Evolutionary conservation across 2,113 vertebrate species (phyloP).

Genomic region (Xenopus laevis): DNA sequence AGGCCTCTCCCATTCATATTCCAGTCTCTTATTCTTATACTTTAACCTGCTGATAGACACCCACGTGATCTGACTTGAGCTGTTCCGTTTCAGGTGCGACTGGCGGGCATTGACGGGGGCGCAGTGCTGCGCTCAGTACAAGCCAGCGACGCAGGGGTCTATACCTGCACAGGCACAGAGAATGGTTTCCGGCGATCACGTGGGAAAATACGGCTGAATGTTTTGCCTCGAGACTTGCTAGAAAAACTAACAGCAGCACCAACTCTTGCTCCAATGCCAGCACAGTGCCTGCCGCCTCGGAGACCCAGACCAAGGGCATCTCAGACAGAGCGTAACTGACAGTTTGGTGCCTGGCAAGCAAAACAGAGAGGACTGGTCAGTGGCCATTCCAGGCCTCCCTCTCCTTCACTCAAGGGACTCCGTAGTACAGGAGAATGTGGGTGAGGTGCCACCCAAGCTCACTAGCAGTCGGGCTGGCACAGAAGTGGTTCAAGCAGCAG

Average conservation of each 20-base stretch:
- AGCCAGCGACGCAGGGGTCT: conserved; percentile 67
- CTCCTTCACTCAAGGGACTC: conserved; percentile 2
- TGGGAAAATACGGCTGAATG: conserved; percentile 66
- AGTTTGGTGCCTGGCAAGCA: not conserved
- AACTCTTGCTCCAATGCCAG: conserved; percentile 9
- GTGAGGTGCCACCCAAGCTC: not conserved
- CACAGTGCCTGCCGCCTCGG: conserved; percentile 22
- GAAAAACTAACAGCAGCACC: conserved; percentile 49
- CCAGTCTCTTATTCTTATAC: too few species aligned
- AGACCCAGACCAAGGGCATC: conserved; percentile 15
- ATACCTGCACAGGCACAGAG: conserved; percentile 77
- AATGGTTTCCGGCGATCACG: conserved; percentile 78
- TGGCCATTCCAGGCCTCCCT: not conserved
- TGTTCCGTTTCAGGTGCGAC: conserved; percentile 46
- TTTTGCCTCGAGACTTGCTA: conserved; percentile 72
- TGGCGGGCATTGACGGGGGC: conserved; percentile 71
- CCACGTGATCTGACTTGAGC: too few species aligned
- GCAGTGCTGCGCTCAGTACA: conserved; percentile 72
- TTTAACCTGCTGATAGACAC: too few species aligned
- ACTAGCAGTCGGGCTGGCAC: not conserved
- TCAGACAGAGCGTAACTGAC: conserved; percentile 17
- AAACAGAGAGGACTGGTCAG: conserved; percentile 1
- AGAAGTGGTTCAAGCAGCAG: not conserved
- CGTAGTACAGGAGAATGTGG: not conserved
- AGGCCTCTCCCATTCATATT: too few species aligned